These are phyloP conservation scores for Typhlichthys eigenmanni DNA, from an alignment of 2,797 vertebrate genomes.

Conservation along the genomic window DNA sequence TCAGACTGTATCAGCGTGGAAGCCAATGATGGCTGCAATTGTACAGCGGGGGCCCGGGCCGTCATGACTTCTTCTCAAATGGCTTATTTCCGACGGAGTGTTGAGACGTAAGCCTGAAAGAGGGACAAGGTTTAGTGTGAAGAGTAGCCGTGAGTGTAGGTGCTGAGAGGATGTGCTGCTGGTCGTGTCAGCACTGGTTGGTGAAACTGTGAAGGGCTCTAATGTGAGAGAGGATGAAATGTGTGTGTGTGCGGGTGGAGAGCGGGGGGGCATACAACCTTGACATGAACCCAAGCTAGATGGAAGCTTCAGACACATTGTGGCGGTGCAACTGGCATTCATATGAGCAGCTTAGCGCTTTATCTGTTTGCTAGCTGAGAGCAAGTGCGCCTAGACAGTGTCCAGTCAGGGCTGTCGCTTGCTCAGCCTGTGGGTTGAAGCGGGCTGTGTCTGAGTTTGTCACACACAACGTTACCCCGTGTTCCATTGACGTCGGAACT, in stretches of 20 bases:
- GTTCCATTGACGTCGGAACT: too few species aligned
- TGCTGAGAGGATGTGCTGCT: conserved; percentile 61
- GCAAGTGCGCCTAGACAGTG: conserved; percentile 34
- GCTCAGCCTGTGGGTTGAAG: conserved; percentile 36
- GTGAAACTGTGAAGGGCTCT: conserved; percentile 70
- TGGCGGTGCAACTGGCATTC: conserved; percentile 55
- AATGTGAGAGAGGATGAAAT: conserved; percentile 76
- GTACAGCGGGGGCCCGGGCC: conserved; percentile 65
- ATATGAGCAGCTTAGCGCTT: conserved; percentile 59
- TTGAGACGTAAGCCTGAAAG: conserved; percentile 77
- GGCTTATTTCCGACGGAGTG: conserved; percentile 76
- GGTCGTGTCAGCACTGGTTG: conserved; percentile 61
- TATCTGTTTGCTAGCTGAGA: conserved; percentile 34
- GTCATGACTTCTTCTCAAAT: conserved; percentile 75
- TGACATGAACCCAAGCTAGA: conserved; percentile 71
- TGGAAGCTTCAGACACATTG: conserved; percentile 58
- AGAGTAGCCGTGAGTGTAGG: conserved; percentile 70
- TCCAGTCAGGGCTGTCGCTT: conserved; percentile 45
- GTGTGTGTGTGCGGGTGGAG: conserved; percentile 33
- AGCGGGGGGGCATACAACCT: conserved; percentile 60
- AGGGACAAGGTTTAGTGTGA: conserved; percentile 79
- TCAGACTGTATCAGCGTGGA: conserved; percentile 69
- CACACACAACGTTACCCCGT: conserved; percentile 14
- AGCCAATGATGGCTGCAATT: conserved; percentile 71
- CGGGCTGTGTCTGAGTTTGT: conserved; percentile 35